phyloP scores from a whole-genome alignment of 2,113 vertebrate species.

The Aepyceros melampus region DNA sequence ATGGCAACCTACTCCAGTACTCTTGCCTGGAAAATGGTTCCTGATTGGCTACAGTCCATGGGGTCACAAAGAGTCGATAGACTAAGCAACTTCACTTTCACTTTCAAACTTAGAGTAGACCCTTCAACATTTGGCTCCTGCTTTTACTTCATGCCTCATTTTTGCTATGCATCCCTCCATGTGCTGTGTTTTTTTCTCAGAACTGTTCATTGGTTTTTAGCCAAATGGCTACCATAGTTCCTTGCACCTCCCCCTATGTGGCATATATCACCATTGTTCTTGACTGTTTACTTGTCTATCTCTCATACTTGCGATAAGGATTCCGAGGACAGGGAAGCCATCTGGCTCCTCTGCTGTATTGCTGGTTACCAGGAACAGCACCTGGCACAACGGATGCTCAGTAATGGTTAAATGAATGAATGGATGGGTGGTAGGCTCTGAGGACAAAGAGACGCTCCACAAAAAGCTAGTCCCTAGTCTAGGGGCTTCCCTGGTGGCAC shows the following conservation, averaged over 20 bases:
- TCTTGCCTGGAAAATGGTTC: no score
- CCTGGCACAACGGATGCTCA: neutral
- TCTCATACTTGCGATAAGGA: neutral
- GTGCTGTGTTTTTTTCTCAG: neutral
- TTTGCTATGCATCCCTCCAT: neutral
- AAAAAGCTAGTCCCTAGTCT: neutral
- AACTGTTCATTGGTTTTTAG: neutral
- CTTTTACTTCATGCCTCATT: neutral
- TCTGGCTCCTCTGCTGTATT: neutral
- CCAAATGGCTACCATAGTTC: neutral
- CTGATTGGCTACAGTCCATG: no score
- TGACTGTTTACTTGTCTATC: neutral
- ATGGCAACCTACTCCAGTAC: no score
- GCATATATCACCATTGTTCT: neutral
- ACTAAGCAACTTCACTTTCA: no score
- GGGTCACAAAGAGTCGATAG: no score
- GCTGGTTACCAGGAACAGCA: neutral
- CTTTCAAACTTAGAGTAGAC: neutral
- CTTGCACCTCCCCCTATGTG: neutral
- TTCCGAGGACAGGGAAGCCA: neutral
- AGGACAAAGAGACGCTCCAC: neutral
- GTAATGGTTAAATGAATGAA: neutral
- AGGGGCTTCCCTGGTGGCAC: neutral
- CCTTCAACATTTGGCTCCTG: neutral
- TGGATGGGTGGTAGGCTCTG: neutral